Percentiles rank a stretch among this genome's conserved stretches.
Evolutionary conservation across 2,113 vertebrate genomes (phyloP).

Genomic region (Notothenia coriiceps): DNA sequence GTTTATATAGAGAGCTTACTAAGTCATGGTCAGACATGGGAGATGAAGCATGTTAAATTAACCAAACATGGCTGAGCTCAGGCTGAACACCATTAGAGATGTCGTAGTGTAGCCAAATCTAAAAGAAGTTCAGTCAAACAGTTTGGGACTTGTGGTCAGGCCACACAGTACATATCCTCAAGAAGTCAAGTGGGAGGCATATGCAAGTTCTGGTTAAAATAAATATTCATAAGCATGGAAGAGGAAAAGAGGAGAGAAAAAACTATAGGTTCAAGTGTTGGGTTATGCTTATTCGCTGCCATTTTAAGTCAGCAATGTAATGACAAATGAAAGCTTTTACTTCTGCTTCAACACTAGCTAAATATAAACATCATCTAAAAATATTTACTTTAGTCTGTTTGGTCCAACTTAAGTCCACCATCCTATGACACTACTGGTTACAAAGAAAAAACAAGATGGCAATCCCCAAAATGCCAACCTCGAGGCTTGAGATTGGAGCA

Average conservation of each 20-base stretch:
- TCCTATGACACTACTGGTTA: too few species aligned
- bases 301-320: neutral
- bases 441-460: too few species aligned
- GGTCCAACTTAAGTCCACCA: too few species aligned
- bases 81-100: neutral
- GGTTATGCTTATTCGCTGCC: neutral
- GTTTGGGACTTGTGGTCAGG: neutral
- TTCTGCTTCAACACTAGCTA: neutral
- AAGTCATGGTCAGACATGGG: too few species aligned
- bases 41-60: neutral
- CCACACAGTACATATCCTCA: neutral
- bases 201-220: slow-evolving; percentile 2
- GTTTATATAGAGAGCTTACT: neutral
- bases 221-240: neutral
- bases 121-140: neutral
- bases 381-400: too few species aligned
- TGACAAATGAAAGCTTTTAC: neutral
- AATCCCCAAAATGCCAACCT: too few species aligned
- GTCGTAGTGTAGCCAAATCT: neutral
- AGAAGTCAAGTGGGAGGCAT: neutral
- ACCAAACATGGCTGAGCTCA: neutral
- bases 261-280: neutral
- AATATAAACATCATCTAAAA: neutral
- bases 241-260: neutral
- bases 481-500: too few species aligned